Conservation (phyloP, 2,888 invertebrate species). For the Barypeithes pellucidus region DNA sequence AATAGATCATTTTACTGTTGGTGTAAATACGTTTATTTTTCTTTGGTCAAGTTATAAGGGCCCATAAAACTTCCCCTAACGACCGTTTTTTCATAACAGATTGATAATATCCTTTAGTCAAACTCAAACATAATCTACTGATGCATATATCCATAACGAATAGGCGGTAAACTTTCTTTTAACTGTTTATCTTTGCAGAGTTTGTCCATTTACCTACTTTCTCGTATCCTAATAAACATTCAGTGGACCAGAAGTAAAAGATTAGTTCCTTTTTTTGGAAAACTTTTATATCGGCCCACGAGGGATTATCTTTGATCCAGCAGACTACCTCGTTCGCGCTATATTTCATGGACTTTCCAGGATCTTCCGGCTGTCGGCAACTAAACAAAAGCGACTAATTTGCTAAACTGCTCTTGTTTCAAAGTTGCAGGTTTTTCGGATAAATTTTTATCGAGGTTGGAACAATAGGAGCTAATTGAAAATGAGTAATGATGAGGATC, state of each 20-base stretch:
- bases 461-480: constrained; percentile 57
- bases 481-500: constrained; percentile 51
- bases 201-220: constrained; percentile 42
- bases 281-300: constrained; percentile 48
- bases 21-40: not conserved
- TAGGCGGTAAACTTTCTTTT: constrained; percentile 9
- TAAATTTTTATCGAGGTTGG: constrained; percentile 41
- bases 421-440: constrained; percentile 37
- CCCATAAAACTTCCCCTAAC: not conserved
- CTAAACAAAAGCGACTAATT: constrained; percentile 56
- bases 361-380: constrained; percentile 43
- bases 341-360: constrained; percentile 48
- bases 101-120: constrained; percentile 12
- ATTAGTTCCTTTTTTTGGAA: constrained; percentile 40
- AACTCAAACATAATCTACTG: constrained; percentile 16
- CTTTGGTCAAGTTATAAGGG: not conserved
- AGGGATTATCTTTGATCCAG: constrained; percentile 53
- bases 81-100: not conserved
- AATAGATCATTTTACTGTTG: not conserved
- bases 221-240: constrained; percentile 33
- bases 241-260: constrained; percentile 46
- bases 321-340: constrained; percentile 43
- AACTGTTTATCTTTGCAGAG: constrained; percentile 12
- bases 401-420: constrained; percentile 53
- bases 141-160: constrained; percentile 10